These are phyloP conservation scores for Rissa tridactyla DNA, from an alignment of 2,113 vertebrate species.

Conservation along the genomic window DNA sequence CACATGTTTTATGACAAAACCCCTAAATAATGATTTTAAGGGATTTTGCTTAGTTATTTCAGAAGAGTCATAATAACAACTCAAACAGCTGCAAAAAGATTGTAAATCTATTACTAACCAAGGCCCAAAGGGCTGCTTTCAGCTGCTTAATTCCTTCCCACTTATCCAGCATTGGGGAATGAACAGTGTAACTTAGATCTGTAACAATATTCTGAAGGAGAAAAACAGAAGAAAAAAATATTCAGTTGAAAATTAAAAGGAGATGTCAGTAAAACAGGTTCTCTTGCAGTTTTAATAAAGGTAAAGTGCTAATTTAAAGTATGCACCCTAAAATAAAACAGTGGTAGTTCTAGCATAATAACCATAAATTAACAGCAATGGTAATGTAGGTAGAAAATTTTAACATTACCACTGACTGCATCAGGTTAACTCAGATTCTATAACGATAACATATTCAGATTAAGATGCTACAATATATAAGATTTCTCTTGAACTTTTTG, in stretches of 20 bases:
- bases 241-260: neutral
- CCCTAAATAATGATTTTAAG: neutral
- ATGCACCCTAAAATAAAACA: neutral
- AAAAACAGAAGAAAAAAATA: neutral
- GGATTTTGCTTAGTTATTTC: neutral
- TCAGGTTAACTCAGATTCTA: neutral
- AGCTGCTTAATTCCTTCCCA: conserved; percentile 95
- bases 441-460: neutral
- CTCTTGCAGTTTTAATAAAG: neutral
- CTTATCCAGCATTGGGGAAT: conserved; percentile 90
- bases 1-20: neutral
- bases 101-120: conserved; percentile 77
- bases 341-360: neutral
- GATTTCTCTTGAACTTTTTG: neutral
- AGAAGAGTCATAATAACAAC: neutral
- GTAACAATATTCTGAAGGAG: conserved; percentile 83
- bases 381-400: neutral
- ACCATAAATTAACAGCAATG: neutral
- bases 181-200: conserved; percentile 90
- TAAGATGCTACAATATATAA: neutral
- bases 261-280: neutral
- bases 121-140: conserved; percentile 92
- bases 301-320: neutral
- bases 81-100: neutral
- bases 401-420: neutral